Conservation (phyloP, 2,113 vertebrate genomes). For the Neolamprologus longior region DNA sequence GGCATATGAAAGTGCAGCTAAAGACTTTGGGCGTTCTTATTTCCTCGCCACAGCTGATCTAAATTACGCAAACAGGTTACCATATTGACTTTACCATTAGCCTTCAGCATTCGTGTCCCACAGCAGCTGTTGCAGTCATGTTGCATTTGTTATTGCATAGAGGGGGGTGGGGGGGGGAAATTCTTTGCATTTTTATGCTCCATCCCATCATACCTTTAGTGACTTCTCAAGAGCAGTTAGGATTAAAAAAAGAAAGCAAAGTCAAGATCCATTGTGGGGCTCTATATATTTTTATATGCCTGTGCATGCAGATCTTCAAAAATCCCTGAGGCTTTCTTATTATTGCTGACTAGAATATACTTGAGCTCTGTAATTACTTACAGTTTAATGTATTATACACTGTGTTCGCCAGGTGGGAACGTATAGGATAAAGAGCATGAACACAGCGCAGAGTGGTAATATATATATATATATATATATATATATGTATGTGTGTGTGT, state of each 20-base stretch:
- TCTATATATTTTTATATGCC: slow-evolving; percentile 1
- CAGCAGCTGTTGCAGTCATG: background rate
- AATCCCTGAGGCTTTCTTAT: slow-evolving; percentile 35
- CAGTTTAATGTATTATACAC: slow-evolving; percentile 50
- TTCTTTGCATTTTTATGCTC: background rate
- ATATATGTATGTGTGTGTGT: background rate
- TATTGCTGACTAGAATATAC: slow-evolving; percentile 47
- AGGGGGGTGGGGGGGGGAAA: fast-evolving
- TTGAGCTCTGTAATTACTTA: slow-evolving; percentile 51
- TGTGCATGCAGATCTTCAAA: slow-evolving; percentile 10
- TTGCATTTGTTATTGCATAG: background rate
- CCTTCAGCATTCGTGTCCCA: background rate
- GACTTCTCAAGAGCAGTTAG: background rate
- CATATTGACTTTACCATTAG: background rate
- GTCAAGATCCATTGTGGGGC: background rate
- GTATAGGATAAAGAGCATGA: background rate
- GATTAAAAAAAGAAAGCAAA: background rate
- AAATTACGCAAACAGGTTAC: background rate
- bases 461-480: background rate
- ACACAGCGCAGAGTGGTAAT: background rate
- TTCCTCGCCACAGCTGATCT: background rate
- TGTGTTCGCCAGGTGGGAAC: background rate
- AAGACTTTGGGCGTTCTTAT: background rate
- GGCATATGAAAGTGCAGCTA: background rate
- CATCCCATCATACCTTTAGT: background rate